phyloP scores from a whole-genome alignment of 92 coral and sea anemone genomes.

The Plumapathes pennacea region DNA sequence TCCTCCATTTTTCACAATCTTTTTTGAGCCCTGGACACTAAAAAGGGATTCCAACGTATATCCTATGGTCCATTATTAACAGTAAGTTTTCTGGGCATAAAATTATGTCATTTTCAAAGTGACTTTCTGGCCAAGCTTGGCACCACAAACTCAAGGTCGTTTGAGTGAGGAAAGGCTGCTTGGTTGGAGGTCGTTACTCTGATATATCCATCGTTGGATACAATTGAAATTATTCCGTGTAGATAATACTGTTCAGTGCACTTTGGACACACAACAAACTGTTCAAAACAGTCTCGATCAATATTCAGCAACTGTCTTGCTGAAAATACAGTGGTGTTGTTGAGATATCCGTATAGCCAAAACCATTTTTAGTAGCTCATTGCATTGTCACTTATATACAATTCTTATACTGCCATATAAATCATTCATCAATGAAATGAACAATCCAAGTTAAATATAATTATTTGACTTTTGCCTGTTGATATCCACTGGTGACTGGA shows the following conservation, averaged over 20 bases:
- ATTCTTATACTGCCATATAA: no score
- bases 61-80: no score
- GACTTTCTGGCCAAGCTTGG: slow-evolving; percentile 33
- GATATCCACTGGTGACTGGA: no score
- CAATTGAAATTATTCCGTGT: slow-evolving; percentile 27
- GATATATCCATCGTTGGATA: slow-evolving; percentile 7
- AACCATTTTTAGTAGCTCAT: no score
- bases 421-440: no score
- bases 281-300: slow-evolving; percentile 11
- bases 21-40: slow-evolving; percentile 42
- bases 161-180: slow-evolving; percentile 10
- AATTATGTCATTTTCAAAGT: slow-evolving; percentile 3
- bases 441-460: no score
- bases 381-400: no score
- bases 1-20: slow-evolving; percentile 46
- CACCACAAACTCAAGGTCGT: slow-evolving; percentile 26
- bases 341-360: no score
- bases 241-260: slow-evolving; percentile 34
- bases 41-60: slow-evolving; percentile 17
- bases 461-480: no score
- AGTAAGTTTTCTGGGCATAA: no score
- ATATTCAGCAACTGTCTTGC: slow-evolving; percentile 27
- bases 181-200: slow-evolving; percentile 33
- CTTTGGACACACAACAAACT: slow-evolving; percentile 31
- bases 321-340: slow-evolving; percentile 33